phyloP scores from a whole-genome alignment of 2,113 vertebrate species.

The Neolamprologus sp. region DNA sequence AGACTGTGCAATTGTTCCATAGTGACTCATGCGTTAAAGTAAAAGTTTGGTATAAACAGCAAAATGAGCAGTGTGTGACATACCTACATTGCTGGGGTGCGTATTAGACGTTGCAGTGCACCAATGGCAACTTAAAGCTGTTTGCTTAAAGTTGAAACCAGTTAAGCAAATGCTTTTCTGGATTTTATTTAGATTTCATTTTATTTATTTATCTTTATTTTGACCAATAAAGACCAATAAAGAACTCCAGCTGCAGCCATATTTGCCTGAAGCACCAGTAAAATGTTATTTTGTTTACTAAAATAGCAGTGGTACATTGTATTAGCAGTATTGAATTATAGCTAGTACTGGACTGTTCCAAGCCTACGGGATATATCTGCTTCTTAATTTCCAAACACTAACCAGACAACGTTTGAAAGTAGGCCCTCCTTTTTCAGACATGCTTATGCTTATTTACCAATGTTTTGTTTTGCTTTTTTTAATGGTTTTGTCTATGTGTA shows the following conservation, averaged over 20 bases:
- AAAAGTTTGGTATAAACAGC: background rate
- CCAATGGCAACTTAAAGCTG: background rate
- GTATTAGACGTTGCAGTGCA: background rate
- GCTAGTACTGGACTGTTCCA: background rate
- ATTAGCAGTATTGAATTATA: background rate
- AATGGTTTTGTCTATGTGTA: background rate
- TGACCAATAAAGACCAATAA: background rate
- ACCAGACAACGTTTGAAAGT: background rate
- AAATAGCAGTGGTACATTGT: background rate
- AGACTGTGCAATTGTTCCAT: background rate
- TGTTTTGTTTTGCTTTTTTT: background rate
- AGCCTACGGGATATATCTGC: background rate
- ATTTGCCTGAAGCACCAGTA: slow-evolving; percentile 5
- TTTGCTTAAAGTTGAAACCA: slow-evolving; percentile 1
- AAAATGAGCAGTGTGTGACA: background rate
- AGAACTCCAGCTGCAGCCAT: background rate
- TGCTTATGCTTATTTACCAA: background rate
- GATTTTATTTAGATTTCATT: background rate
- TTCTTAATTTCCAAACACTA: background rate
- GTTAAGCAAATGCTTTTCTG: slow-evolving; percentile 13
- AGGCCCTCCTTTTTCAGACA: background rate
- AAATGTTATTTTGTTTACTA: background rate
- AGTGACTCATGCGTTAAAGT: background rate
- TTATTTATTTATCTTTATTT: background rate
- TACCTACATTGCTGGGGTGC: background rate